These are phyloP conservation scores for Norana najaformis DNA, from an alignment of 2,888 invertebrate species.

Conservation along the genomic window DNA sequence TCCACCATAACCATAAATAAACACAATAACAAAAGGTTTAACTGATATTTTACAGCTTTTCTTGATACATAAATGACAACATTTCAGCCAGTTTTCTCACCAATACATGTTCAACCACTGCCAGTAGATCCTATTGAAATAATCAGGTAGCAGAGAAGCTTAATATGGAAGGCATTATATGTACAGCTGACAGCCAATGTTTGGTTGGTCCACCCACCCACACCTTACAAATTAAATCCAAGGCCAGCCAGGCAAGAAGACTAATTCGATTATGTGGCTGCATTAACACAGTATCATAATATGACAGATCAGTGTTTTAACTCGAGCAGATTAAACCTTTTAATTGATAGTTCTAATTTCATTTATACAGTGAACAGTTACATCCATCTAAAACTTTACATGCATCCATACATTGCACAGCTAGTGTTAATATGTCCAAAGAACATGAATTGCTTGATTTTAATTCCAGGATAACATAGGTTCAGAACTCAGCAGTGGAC, in stretches of 20 bases:
- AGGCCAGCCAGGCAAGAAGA: neutral
- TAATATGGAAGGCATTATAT: neutral
- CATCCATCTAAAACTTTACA: neutral
- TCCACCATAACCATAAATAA: neutral
- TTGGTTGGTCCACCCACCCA: neutral
- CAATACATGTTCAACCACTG: neutral
- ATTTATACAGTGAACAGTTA: neutral
- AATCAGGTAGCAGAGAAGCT: neutral
- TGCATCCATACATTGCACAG: neutral
- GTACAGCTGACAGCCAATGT: neutral
- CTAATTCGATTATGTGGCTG: too few relatives aligned
- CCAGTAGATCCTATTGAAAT: conserved; percentile 13
- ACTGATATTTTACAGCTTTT: conserved; percentile 13
- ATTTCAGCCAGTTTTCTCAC: too few relatives aligned
- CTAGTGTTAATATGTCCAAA: neutral
- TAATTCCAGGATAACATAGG: neutral
- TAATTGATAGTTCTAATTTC: neutral
- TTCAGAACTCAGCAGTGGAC: neutral
- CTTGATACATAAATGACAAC: neutral
- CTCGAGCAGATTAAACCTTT: neutral
- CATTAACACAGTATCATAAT: conserved; percentile 5
- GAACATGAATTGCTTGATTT: conserved; percentile 1
- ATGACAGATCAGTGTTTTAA: conserved; percentile 13
- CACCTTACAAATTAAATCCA: neutral
- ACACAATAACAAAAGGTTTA: neutral